Base-by-base conservation (phyloP, 2,888 invertebrate species). In the Mesochorus sp. region DNA sequence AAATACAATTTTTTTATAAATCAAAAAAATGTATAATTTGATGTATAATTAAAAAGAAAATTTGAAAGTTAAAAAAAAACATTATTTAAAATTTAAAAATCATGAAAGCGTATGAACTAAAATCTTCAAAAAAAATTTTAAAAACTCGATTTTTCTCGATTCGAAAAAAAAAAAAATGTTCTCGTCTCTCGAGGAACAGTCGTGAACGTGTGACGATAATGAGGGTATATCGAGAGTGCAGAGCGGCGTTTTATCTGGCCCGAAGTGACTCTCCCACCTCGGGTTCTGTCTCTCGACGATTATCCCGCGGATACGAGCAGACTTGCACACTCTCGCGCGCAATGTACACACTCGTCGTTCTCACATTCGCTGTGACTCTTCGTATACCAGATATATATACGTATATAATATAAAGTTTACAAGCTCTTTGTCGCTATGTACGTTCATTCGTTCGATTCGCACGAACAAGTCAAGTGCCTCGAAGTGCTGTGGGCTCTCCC, bases 381-480 rank as follows among this genome's bases (percentile, higher is more conserved):
- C n/a, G n/a, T 47, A 53, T 28, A 59, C 28, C 10, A 28, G 39
- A 47, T 10, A 44, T 44, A 51, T 37, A 66, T 6, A 28, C 28
- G 17, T n/a, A 17, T 44, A 17, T 14, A 44, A 26, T 44, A 17
- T 8, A 21, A 1, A 6, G 31, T 44, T n/a, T 24, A 51, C 51
- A 34, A 47, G 53, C 44, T 55, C 47, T 37, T 44, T 19, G 53
- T 68, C 49, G 14, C 39, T 59, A 47, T 61, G 14, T 55, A 49
- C 44, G 21, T 51, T 68, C 53, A 37, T 55, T 55, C 44, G 47
- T 62, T 68, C 42, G 37, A 47, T 68, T 75, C 75, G 47, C 68
- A 62, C 74, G 74, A 67, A 62, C 68, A 12, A 61, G 68, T 75
- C 75, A 68, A 75, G 75, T 75, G 74, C 44, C 44, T 53, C n/a